These are phyloP conservation scores for Trochalopteron elliotii DNA, from an alignment of 2,113 vertebrate genomes.

Conservation along the genomic window DNA sequence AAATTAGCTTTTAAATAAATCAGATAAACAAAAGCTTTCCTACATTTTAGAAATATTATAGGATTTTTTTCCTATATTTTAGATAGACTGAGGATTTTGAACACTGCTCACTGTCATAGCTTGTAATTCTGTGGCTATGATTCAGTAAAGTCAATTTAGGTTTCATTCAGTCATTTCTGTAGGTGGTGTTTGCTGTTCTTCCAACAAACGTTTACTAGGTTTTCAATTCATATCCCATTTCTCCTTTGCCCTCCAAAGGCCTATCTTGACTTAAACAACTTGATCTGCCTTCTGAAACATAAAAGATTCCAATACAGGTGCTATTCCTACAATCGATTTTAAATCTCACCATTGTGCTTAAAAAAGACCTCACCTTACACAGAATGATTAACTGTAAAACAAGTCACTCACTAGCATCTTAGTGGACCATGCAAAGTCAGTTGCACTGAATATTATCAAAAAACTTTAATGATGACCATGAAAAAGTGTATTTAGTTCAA, in stretches of 20 bases:
- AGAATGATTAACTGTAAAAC: not conserved
- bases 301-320: not conserved
- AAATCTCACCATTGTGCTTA: not conserved
- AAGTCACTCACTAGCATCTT: not conserved
- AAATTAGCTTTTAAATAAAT: not conserved
- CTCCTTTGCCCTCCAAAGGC: not conserved
- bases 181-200: not conserved
- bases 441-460: not conserved
- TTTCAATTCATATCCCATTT: not conserved
- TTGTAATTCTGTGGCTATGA: not conserved
- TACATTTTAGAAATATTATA: not conserved
- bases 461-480: not conserved
- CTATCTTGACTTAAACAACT: not conserved
- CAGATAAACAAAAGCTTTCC: not conserved
- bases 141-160: not conserved
- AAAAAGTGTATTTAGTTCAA: not conserved
- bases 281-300: not conserved
- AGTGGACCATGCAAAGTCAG: not conserved
- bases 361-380: not conserved
- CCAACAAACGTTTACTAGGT: not conserved
- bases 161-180: not conserved
- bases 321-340: not conserved
- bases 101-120: not conserved
- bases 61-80: not conserved
- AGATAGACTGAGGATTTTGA: not conserved